Evolutionary conservation across 2,113 vertebrate species (phyloP).

Genomic region (Steatornis caripensis): DNA sequence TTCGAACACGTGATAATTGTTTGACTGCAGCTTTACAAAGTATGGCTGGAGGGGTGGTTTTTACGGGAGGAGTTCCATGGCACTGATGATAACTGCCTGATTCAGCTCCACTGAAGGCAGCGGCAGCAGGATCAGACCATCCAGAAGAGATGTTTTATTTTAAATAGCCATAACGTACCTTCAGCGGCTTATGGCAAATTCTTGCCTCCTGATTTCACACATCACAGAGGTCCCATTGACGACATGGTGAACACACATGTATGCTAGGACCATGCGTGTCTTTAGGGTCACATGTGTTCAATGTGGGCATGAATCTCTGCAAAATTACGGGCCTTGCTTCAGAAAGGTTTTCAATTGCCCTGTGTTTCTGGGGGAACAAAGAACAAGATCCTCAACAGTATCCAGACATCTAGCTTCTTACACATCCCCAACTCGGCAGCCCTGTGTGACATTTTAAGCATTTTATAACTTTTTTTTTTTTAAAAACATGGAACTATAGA

Average conservation of each 20-base stretch:
- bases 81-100: background rate
- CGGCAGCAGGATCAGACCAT: background rate
- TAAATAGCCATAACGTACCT: background rate
- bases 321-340: background rate
- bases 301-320: background rate
- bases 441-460: background rate
- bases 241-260: background rate
- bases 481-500: background rate
- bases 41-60: slow-evolving; percentile 24
- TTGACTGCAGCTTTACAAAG: slow-evolving; percentile 20
- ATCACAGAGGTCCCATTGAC: background rate
- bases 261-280: background rate
- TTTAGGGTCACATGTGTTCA: background rate
- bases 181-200: background rate
- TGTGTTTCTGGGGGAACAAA: background rate
- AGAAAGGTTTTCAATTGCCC: background rate
- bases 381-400: background rate
- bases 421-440: background rate
- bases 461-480: background rate
- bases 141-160: background rate
- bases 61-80: background rate
- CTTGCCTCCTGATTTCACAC: background rate
- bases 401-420: background rate
- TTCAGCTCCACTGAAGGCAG: background rate
- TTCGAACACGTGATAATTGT: background rate